Evolutionary conservation across 2,113 vertebrate genomes (phyloP), one percentile per base, ranked within the genome.

Genomic region (Mesoclemmys tuberculata): DNA sequence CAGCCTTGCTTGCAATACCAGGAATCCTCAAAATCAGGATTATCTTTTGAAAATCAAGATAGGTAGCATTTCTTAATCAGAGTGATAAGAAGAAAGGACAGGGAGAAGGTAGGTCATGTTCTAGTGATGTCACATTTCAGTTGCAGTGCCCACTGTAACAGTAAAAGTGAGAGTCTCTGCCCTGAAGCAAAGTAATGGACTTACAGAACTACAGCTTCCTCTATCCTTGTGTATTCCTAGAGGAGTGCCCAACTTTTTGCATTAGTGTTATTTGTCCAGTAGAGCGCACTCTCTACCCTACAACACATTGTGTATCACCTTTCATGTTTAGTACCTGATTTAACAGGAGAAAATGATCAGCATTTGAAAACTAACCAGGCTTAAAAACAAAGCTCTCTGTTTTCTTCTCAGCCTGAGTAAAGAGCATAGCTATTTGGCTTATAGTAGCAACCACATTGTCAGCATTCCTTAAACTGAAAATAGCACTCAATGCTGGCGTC

Each of bases 221-320:
- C 22, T 14, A 29, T 44, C 51, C 26, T 26, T 16, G 27, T 26
- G 31, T 71, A 0, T 92, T 93, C 58, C 93, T 58, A 8, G 61
- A 85, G 24, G 68, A 83, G 90, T 64, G 3, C 27, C 10, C 27
- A 14, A 9, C 56, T 56, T 79, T 95, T 83, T 97, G 84, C 56
- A 81, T 10, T 88, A 94, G 46, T 35, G 0, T 2, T 3, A 1
- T 10, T 64, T 61, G 83, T 64, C 97, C 97, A 95, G 93, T 85
- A 97, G 97, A 97, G 97, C 0, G 95, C 95, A 82, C 75, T 90
- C 90, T 41, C 0, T 74, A 92, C 91, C 87, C 86, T 96, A 52
- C 80, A 12, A 46, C n/a, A 9, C 5, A 55, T n/a, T 52, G 55
- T 89, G 21, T 35, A 5, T 68, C 71, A 3, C 49, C 80, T 71